phyloP scores from a whole-genome alignment of 1,140 invertebrate species.

The Drosophila mayri region DNA sequence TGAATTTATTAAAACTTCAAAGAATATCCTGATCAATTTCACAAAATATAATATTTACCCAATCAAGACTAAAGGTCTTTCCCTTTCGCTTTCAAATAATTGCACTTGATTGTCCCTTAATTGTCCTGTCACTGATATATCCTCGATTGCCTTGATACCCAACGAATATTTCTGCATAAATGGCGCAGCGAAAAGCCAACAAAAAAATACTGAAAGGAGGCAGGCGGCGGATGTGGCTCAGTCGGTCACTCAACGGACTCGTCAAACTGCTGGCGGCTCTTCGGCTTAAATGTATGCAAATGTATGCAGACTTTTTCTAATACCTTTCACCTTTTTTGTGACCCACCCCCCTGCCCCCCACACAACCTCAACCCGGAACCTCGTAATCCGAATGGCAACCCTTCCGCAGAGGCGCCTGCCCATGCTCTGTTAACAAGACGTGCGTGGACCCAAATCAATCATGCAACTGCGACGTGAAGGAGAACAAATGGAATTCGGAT shows the following conservation, averaged over 20 bases:
- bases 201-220: constrained; percentile 34
- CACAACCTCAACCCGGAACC: not conserved
- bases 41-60: constrained; percentile 4
- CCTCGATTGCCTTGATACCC: constrained; percentile 35
- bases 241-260: constrained; percentile 64
- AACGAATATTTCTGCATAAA: constrained; percentile 55
- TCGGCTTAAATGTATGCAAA: constrained; percentile 69
- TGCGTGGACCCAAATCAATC: constrained; percentile 92
- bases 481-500: constrained; percentile 94
- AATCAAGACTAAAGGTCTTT: not conserved
- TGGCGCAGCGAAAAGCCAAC: constrained; percentile 52
- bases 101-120: constrained; percentile 36
- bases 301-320: constrained; percentile 67
- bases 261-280: constrained; percentile 67
- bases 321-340: constrained; percentile 63
- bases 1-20: not conserved
- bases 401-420: constrained; percentile 87
- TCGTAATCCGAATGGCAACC: constrained; percentile 19
- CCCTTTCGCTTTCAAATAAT: not conserved
- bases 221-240: constrained; percentile 4
- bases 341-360: not conserved
- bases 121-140: constrained; percentile 41
- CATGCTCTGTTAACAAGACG: constrained; percentile 90
- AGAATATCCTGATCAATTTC: not conserved
- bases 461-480: constrained; percentile 94